A percentile compares a stretch with the other conserved stretches of the same genome.
Evolutionary conservation across 2,888 invertebrate species (phyloP).

Genomic region (Drosophila vallismaia): DNA sequence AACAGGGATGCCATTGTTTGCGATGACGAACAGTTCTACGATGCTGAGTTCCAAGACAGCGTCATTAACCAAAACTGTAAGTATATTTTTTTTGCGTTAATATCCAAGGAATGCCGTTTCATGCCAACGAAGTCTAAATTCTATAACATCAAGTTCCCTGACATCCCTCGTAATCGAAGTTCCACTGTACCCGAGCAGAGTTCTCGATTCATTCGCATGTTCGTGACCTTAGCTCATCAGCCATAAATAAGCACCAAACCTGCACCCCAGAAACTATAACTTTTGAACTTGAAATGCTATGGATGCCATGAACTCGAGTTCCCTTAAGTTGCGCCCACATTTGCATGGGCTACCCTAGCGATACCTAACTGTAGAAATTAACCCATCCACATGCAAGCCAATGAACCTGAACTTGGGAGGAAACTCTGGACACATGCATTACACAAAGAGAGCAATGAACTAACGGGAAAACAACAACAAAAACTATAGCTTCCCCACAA

Average conservation of each 20-base stretch:
- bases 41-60: constrained; percentile 66
- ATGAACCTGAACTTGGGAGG: constrained; percentile 72
- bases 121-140: neutral
- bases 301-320: constrained; percentile 15
- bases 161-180: neutral
- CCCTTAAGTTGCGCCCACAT: constrained; percentile 10
- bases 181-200: constrained; percentile 1
- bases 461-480: constrained; percentile 21
- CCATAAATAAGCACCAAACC: neutral
- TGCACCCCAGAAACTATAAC: neutral
- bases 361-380: constrained; percentile 60
- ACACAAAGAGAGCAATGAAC: constrained; percentile 25
- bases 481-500: constrained; percentile 16
- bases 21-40: constrained; percentile 46
- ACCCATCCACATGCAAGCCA: constrained; percentile 70
- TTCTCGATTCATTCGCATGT: constrained; percentile 24
- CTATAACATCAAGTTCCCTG: neutral
- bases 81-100: constrained; percentile 37
- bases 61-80: constrained; percentile 69
- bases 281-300: constrained; percentile 51
- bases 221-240: constrained; percentile 38
- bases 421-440: neutral
- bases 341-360: constrained; percentile 6
- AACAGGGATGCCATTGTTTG: constrained; percentile 9
- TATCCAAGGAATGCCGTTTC: neutral